phyloP scores from a whole-genome alignment of 1,140 invertebrate genomes.

The Drosophila serrata region DNA sequence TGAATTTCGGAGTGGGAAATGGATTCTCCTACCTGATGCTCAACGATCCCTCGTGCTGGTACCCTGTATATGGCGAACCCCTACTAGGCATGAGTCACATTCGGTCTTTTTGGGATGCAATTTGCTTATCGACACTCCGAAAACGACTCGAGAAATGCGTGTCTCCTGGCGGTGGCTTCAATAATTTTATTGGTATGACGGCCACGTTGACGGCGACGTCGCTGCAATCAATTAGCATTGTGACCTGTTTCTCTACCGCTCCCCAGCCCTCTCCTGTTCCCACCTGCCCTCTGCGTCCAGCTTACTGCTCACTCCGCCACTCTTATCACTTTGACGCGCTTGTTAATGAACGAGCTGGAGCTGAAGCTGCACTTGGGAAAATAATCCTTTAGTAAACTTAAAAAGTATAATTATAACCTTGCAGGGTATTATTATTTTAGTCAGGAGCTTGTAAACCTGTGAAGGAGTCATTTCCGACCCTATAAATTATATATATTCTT shows the following conservation, averaged over 20 bases:
- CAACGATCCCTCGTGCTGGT: constrained; percentile 5
- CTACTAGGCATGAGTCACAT: constrained; percentile 30
- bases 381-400: background rate
- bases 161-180: constrained; percentile 77
- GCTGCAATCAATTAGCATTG: constrained; percentile 82
- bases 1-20: background rate
- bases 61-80: constrained; percentile 25
- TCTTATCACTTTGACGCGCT: constrained; percentile 80
- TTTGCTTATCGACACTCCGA: constrained; percentile 71
- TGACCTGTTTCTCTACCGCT: constrained; percentile 68
- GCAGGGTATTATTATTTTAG: no score
- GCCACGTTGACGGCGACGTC: constrained; percentile 62
- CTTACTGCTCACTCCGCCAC: constrained; percentile 17
- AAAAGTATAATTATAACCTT: background rate
- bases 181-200: constrained; percentile 73
- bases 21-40: constrained; percentile 36
- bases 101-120: constrained; percentile 58
- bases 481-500: no score
- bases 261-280: background rate
- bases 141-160: constrained; percentile 73
- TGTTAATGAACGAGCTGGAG: constrained; percentile 74
- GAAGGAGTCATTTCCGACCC: no score
- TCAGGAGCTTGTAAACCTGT: no score
- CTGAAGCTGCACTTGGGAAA: constrained; percentile 18
- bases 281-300: constrained; percentile 2